Conservation (phyloP, 2,113 vertebrate genomes). For the Tinamus guttatus region DNA sequence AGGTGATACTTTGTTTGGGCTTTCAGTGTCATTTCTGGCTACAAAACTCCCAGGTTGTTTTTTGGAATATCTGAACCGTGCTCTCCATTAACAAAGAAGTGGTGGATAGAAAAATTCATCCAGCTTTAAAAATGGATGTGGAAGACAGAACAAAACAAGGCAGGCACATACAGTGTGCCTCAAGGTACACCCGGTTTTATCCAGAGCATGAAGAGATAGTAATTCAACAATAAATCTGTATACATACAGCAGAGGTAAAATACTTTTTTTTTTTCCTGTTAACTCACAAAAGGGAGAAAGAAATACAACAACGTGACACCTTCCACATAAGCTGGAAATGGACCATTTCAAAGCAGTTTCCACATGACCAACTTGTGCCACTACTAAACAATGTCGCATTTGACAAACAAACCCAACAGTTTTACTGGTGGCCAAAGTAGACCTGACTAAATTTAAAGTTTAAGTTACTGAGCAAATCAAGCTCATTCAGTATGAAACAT, state of each 20-base stretch:
- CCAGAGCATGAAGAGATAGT: not conserved
- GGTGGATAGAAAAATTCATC: not conserved
- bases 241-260: not conserved
- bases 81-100: not conserved
- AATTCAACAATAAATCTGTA: not conserved
- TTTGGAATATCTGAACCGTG: not conserved
- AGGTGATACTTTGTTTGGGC: not conserved
- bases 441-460: slow-evolving; percentile 44
- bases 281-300: not conserved
- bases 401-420: not conserved
- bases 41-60: not conserved
- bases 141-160: not conserved
- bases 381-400: not conserved
- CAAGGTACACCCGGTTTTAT: not conserved
- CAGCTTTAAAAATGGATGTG: not conserved
- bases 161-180: not conserved
- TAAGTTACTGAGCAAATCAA: slow-evolving; percentile 49
- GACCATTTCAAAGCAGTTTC: not conserved
- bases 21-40: not conserved
- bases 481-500: slow-evolving; percentile 38
- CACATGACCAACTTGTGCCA: not conserved
- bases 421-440: not conserved
- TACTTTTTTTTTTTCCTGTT: not conserved
- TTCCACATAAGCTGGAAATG: not conserved
- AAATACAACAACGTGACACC: not conserved